Evolutionary conservation across 2,888 invertebrate species (phyloP), one percentile per base, ranked within the genome.

Genomic region (Druceiella hillmani): DNA sequence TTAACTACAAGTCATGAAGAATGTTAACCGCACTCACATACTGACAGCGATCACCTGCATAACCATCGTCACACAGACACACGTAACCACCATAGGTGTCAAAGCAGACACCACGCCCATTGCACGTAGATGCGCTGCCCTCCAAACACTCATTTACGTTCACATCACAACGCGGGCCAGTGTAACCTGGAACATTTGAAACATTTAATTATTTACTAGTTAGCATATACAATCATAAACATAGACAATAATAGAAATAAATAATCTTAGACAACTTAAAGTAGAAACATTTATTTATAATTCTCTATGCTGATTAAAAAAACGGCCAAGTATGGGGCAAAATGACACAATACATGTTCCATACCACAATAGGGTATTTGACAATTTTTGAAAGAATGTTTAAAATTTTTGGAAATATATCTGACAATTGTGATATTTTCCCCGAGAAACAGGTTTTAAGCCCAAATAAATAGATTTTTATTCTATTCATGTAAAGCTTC

Each of bases 111-210:
- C 87, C 89, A 46, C 78, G 77, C 49, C 87, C 86, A 31, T 74
- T 56, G 52, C 84, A 85, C 10, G 87, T 87, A 22, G 61, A 52
- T 43, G 43, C 52, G 47, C 67, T 66, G 44, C 77, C 75, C 46
- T 72, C 68, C 34, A 61, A 53, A 59, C 90, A 91, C 63, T 91
- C 90, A 64, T 91, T 80, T 50, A 89, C 78, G 62, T 91, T 87
- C 10, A 70, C 59, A 51, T 87, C 83, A 60, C 91, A 91, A 6
- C 80, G 71, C 6, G 68, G 56, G 3, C 90, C 89, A 12, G 66
- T 67, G 62, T 86, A 89, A 2, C 88, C 86, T 66, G 49, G 12
- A 34, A 44, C 32, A 28, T n/a, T n/a, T n/a, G n/a, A 17, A 34
- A 15, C 15, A 24, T 6, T 13, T 9, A 4, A 26, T 35, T 26